These are phyloP conservation scores for Melospiza georgiana DNA, from an alignment of 2,113 vertebrate species.

Conservation along the genomic window DNA sequence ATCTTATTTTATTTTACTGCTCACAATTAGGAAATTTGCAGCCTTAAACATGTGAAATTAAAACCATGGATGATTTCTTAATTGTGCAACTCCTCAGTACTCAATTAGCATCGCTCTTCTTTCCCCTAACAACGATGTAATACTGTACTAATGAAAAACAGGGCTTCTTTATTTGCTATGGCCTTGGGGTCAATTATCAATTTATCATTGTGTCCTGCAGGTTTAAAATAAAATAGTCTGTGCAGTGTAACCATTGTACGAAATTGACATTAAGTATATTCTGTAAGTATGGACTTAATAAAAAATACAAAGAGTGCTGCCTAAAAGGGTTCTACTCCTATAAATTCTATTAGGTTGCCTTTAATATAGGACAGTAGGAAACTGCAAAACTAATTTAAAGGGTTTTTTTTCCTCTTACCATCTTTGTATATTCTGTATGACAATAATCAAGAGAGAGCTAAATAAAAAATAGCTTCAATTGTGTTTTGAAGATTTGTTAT, in stretches of 20 bases:
- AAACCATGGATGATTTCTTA: slow-evolving; percentile 64
- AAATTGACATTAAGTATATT: slow-evolving; percentile 86
- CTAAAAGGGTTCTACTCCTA: slow-evolving; percentile 78
- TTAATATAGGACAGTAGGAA: slow-evolving; percentile 77
- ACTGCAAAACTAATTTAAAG: slow-evolving; percentile 71
- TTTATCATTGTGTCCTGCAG: slow-evolving; percentile 85
- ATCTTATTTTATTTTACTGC: slow-evolving; percentile 58
- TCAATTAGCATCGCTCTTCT: slow-evolving; percentile 60
- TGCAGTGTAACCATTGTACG: slow-evolving; percentile 74
- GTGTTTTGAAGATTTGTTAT: background rate
- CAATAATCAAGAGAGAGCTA: background rate
- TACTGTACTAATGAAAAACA: slow-evolving; percentile 85
- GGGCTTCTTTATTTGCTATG: slow-evolving; percentile 82
- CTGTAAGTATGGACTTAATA: slow-evolving; percentile 83
- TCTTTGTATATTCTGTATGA: slow-evolving; percentile 46
- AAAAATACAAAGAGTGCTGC: slow-evolving; percentile 79
- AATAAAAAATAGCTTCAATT: background rate
- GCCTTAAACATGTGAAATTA: slow-evolving; percentile 56
- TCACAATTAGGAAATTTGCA: slow-evolving; percentile 47
- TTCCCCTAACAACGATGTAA: slow-evolving; percentile 70
- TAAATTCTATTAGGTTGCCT: slow-evolving; percentile 82
- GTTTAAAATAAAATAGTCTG: slow-evolving; percentile 80
- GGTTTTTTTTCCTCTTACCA: slow-evolving; percentile 17
- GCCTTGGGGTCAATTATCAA: slow-evolving; percentile 87
- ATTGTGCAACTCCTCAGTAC: slow-evolving; percentile 62